A percentile compares a stretch with the other conserved stretches of the same genome.
phyloP scores from a whole-genome alignment of 2,113 vertebrate species.

The Cromileptes altivelis region DNA sequence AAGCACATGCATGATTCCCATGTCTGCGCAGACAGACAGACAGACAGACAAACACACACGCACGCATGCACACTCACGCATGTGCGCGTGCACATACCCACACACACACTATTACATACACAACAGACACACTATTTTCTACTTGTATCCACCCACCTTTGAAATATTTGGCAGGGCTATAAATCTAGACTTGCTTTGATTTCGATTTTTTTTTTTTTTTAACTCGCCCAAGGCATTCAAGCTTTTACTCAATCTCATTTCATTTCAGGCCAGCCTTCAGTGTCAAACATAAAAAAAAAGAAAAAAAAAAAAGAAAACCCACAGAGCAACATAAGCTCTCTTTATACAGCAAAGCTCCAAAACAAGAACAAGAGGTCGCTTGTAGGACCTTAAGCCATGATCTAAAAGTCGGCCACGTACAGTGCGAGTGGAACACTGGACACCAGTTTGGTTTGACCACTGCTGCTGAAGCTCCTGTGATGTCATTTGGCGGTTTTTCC shows the following conservation, averaged over 20 bases:
- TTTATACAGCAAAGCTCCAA: neutral
- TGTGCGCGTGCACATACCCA: neutral
- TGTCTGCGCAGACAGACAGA: neutral
- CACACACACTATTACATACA: neutral
- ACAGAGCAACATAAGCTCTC: neutral
- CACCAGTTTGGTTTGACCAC: too few species aligned
- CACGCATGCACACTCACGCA: accelerated
- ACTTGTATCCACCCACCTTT: neutral
- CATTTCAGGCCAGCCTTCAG: neutral
- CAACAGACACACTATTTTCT: neutral
- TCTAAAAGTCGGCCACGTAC: too few species aligned
- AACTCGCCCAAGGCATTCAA: neutral
- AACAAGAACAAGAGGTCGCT: neutral
- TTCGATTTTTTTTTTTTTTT: neutral
- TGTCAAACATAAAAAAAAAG: neutral
- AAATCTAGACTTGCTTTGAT: neutral
- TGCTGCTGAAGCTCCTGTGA: too few species aligned
- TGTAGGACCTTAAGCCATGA: too few species aligned
- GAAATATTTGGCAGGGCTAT: neutral
- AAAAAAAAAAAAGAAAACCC: neutral
- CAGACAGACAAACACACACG: neutral
- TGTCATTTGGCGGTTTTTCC: too few species aligned
- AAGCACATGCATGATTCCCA: slow-evolving; percentile 46
- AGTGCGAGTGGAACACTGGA: too few species aligned
- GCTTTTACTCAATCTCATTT: neutral